Conservation (phyloP, 2,113 vertebrate genomes). For the Microcebus tavaratra region DNA sequence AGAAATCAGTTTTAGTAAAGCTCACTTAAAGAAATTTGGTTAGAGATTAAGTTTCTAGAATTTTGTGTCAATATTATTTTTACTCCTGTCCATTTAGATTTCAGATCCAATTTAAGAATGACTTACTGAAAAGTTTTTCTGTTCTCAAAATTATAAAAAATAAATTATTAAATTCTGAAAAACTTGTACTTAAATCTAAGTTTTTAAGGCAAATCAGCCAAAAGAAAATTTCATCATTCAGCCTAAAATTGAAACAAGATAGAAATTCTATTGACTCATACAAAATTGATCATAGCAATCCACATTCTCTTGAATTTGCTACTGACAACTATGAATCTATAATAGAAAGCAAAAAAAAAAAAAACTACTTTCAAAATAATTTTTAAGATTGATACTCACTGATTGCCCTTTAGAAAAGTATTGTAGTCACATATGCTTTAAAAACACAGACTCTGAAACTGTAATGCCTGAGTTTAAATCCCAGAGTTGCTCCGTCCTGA, state of each 20-base stretch:
- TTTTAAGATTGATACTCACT: background rate
- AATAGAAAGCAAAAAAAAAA: background rate
- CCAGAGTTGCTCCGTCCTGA: background rate
- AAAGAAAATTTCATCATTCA: background rate
- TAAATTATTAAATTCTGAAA: background rate
- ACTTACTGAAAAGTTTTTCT: background rate
- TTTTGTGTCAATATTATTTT: background rate
- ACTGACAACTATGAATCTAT: background rate
- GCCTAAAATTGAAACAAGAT: constrained; percentile 20
- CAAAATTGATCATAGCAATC: background rate
- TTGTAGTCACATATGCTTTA: background rate
- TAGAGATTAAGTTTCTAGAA: background rate
- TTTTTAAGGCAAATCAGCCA: background rate
- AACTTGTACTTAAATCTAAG: background rate
- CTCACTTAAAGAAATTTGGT: background rate
- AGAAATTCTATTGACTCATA: background rate
- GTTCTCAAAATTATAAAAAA: background rate
- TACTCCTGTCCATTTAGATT: background rate
- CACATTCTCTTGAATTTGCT: background rate
- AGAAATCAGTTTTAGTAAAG: background rate
- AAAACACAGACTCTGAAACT: background rate
- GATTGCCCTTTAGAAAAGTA: background rate
- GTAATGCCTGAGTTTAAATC: background rate
- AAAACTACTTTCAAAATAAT: background rate
- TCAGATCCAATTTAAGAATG: constrained; percentile 14